Conservation (phyloP, 2,888 invertebrate genomes). For the Trypoxylon attenuatum region DNA sequence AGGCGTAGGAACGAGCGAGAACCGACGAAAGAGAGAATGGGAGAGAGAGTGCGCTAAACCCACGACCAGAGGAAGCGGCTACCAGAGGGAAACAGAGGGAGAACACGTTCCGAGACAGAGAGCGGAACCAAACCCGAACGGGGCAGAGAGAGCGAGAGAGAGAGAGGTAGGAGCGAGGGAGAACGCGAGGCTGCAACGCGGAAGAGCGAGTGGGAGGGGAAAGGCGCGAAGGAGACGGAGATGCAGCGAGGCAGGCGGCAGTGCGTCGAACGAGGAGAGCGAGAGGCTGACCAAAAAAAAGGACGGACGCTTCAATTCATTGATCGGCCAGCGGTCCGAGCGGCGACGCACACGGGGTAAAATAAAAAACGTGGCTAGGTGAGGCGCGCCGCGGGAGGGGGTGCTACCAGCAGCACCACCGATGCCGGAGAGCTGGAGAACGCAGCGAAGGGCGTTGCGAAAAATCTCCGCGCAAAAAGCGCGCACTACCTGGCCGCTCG, state of each 20-base stretch:
- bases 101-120: conserved; percentile 26
- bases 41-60: conserved; percentile 34
- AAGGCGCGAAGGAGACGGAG: conserved; percentile 55
- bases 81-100: conserved; percentile 21
- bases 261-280: conserved; percentile 62
- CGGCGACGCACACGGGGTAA: conserved; percentile 67
- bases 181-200: conserved; percentile 37
- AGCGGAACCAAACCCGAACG: conserved; percentile 31
- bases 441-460: conserved; percentile 63
- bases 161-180: conserved; percentile 33
- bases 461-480: conserved; percentile 63
- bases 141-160: conserved; percentile 44
- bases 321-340: conserved; percentile 73
- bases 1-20: conserved; percentile 43
- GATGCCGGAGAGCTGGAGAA: conserved; percentile 46
- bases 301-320: conserved; percentile 74
- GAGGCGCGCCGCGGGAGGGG: conserved; percentile 26
- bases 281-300: conserved; percentile 72
- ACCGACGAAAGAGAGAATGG: conserved; percentile 33
- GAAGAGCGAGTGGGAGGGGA: conserved; percentile 37
- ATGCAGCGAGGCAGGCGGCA: conserved; percentile 59
- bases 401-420: conserved; percentile 36
- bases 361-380: conserved; percentile 62
- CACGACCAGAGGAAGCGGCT: conserved; percentile 22
- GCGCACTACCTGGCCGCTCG: too few relatives aligned